Percentiles rank a stretch among this genome's conserved stretches.
Evolutionary conservation across 2,888 invertebrate species (phyloP).

Genomic region (Eupithecia dodoneata): DNA sequence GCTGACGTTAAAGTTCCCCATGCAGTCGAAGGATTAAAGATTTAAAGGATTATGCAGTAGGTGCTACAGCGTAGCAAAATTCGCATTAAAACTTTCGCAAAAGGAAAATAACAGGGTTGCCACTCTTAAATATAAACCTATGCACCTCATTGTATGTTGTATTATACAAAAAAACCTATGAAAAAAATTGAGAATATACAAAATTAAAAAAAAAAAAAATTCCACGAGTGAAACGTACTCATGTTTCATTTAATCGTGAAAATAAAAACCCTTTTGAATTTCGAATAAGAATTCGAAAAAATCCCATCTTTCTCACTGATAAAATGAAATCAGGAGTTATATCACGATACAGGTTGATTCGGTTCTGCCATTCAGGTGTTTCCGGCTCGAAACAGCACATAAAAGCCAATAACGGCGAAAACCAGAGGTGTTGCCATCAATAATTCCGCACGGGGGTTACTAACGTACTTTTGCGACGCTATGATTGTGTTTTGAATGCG

Average conservation of each 20-base stretch:
- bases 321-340: conserved; percentile 9
- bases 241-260: not conserved
- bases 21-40: not conserved
- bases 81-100: not conserved
- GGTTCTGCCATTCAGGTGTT: conserved; percentile 18
- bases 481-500: conserved; percentile 13
- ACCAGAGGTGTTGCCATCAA: conserved; percentile 19
- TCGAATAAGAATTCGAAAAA: not conserved
- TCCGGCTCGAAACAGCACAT: conserved; percentile 18
- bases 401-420: conserved; percentile 21
- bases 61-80: not conserved
- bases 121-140: not conserved
- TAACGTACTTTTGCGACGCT: conserved; percentile 5
- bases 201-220: not conserved
- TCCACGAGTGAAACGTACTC: not conserved
- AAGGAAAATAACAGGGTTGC: not conserved
- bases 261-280: not conserved
- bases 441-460: conserved; percentile 16
- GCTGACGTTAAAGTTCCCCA: not conserved
- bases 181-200: not conserved
- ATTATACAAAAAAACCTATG: not conserved
- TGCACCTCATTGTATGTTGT: not conserved
- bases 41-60: not conserved
- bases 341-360: conserved; percentile 6
- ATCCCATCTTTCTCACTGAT: not conserved